These are phyloP conservation scores for Tuberolachnus salignus DNA, from an alignment of 2,888 invertebrate species.

Conservation along the genomic window DNA sequence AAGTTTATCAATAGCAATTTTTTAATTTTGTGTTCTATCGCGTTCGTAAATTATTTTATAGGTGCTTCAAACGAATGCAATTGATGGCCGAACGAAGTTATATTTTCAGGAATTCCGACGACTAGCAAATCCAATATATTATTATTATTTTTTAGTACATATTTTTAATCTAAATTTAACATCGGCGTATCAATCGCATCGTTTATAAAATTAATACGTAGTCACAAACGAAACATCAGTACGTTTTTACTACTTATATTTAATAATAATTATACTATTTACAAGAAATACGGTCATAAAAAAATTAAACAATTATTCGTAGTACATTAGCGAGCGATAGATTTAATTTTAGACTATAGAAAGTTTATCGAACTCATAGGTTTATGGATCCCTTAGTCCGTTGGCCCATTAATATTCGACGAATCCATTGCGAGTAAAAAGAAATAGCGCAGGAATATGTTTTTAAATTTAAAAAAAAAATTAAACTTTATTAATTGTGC, in stretches of 20 bases:
- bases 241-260: not conserved
- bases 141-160: not conserved
- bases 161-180: slow-evolving; percentile 24
- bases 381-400: not conserved
- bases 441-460: not conserved
- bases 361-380: too few relatives aligned
- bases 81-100: not conserved
- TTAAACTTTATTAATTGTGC: too few relatives aligned
- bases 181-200: too few relatives aligned
- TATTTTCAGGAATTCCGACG: too few relatives aligned
- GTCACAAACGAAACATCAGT: too few relatives aligned
- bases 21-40: not conserved
- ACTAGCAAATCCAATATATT: not conserved
- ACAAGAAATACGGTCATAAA: not conserved
- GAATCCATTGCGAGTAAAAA: not conserved
- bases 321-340: not conserved
- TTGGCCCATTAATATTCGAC: not conserved
- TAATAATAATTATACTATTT: not conserved
- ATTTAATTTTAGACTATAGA: not conserved
- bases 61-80: not conserved
- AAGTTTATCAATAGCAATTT: not conserved
- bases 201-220: not conserved
- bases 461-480: not conserved
- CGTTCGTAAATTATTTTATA: not conserved
- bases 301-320: not conserved